phyloP scores from a whole-genome alignment of 92 coral and sea anemone genomes.

The Epizoanthus rinbou region DNA sequence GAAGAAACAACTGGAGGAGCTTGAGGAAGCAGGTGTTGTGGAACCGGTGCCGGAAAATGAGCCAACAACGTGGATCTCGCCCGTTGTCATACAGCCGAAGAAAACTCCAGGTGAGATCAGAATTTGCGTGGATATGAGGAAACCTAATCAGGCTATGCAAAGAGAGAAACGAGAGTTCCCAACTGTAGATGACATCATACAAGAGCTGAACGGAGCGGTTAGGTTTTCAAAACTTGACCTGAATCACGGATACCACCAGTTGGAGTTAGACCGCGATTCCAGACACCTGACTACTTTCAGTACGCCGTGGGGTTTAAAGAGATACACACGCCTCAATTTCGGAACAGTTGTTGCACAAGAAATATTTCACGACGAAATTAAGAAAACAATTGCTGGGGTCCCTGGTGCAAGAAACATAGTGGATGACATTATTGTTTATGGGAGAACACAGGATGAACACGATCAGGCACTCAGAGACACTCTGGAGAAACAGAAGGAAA shows the following conservation, averaged over 20 bases:
- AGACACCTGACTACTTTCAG: too few relatives aligned
- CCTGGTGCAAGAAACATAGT: slow-evolving; percentile 32
- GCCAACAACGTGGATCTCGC: slow-evolving; percentile 3
- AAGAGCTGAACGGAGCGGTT: slow-evolving; percentile 22
- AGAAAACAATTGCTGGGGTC: slow-evolving; percentile 15
- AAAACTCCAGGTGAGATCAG: too few relatives aligned
- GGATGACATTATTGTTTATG: too few relatives aligned
- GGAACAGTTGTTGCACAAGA: too few relatives aligned
- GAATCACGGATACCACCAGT: not conserved
- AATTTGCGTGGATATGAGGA: too few relatives aligned
- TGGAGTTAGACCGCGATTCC: too few relatives aligned
- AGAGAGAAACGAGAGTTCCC: not conserved
- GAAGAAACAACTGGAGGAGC: too few relatives aligned
- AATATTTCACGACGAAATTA: slow-evolving; percentile 28
- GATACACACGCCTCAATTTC: too few relatives aligned
- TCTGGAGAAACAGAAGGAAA: not conserved
- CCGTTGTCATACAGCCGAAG: slow-evolving; percentile 3
- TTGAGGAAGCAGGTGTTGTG: too few relatives aligned
- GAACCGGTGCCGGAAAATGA: not conserved
- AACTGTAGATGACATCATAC: not conserved
- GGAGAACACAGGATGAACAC: too few relatives aligned
- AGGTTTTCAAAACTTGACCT: slow-evolving; percentile 28
- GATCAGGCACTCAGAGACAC: slow-evolving; percentile 13
- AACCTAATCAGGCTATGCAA: slow-evolving; percentile 12
- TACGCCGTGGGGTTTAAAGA: too few relatives aligned